Evolutionary conservation across 1,140 invertebrate species (phyloP).

Genomic region (Adelges cooleyi): DNA sequence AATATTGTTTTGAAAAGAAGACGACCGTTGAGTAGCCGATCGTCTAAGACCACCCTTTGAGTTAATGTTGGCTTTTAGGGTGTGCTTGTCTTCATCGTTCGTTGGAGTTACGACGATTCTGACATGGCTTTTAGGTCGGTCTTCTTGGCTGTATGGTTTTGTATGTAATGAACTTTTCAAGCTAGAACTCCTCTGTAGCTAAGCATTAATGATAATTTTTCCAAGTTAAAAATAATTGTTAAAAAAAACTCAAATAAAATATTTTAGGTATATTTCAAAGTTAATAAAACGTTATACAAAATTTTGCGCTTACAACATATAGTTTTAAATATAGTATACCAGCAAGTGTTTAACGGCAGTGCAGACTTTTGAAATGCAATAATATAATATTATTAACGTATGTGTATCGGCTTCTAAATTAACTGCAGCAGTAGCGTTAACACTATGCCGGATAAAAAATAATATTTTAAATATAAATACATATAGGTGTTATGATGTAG

Average conservation of each 20-base stretch:
- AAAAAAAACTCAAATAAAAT: conserved; percentile 4
- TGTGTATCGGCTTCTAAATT: no score
- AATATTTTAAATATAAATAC: no score
- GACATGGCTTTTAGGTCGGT: conserved; percentile 5
- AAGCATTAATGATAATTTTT: neutral
- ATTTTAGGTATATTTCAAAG: conserved; percentile 18
- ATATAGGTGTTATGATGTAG: neutral
- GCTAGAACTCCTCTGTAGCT: conserved; percentile 19
- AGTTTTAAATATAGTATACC: conserved; percentile 7
- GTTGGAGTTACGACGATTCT: conserved; percentile 18
- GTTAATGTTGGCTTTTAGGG: neutral
- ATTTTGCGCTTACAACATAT: neutral
- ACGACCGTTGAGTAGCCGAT: neutral
- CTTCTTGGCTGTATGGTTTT: neutral
- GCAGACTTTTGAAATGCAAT: neutral
- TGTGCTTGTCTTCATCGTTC: neutral
- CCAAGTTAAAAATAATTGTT: neutral
- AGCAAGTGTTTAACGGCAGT: neutral
- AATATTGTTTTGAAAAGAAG: neutral
- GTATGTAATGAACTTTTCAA: neutral
- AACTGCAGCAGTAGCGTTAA: neutral
- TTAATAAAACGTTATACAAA: neutral
- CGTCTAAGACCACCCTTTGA: neutral
- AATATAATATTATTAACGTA: no score
- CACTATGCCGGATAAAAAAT: no score